Evolutionary conservation across 2,797 vertebrate species (phyloP), one percentile per base, ranked within the genome.

Genomic region (Clarias pachynema): DNA sequence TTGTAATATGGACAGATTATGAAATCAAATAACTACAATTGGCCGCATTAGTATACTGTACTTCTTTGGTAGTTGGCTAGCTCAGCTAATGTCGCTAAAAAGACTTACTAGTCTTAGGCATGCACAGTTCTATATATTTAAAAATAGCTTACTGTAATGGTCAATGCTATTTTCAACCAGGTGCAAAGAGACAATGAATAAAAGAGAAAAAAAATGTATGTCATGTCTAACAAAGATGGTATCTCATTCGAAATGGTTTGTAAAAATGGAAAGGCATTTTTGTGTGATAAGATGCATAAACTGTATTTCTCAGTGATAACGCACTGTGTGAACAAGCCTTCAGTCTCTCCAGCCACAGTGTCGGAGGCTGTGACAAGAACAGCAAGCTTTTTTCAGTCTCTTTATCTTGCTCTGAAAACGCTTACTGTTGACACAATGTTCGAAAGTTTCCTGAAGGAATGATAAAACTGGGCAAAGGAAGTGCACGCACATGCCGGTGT

Each of bases 391-490:
- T 29, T 81, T 81, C 44, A 10, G 10, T 34, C 26, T 34, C 49
- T 69, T 56, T 81, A 69, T 34, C 49, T 81, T 34, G 65, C 18
- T 57, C 65, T 69, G 49, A 34, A 15, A 81, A 81, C 69, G 65
- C 65, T 24, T 81, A 24, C 20, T 79, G 77, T 68, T 56, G 20
- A 34, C 44, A 16, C 44, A 81, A 34, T 34, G 79, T 81, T 81
- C 26, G n/a, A 68, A 53, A 16, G 29, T 16, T 81, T 68, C 79
- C 79, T 69, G 26, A 69, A 14, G 44, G 63, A 68, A 40, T 22
- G 79, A 81, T 56, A 81, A 81, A 81, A 31, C 63, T 22, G 2
- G 44, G 4, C 14, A 44, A 69, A 2, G 20, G 79, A 81, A 69
- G 63, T 66, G 40, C 40, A 5, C 29, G 24, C 79, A 34, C 65